Evolutionary conservation across 2,797 vertebrate genomes (phyloP), one percentile per base, ranked within the genome.

Genomic region (Sternarchorhynchus goeldii): DNA sequence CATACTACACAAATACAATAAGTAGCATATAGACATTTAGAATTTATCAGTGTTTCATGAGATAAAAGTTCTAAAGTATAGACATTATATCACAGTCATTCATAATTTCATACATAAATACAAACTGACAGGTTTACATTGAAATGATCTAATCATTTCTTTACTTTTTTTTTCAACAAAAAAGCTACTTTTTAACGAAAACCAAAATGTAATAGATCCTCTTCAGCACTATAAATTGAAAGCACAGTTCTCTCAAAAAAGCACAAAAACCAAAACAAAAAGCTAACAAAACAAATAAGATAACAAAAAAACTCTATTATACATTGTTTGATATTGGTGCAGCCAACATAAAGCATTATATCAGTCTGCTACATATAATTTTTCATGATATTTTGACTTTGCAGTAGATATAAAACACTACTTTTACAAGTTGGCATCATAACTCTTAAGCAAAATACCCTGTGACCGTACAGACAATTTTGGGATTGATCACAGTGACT

Each of bases 11-110:
- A 80, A 82, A 67, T 78, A 77, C 69, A 87, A 87, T 68, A 80
- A 75, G 82, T 76, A 80, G 82, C 34, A 60, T 84, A 82, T 85
- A 78, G 82, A 88, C 87, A 88, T 84, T 83, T 82, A 85, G 81
- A 85, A 86, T 83, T 82, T 59, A 78, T 63, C 85, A 79, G 81
- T 76, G 57, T 6, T 20, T 21, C 32, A 73, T 67, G 12, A 73
- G 63, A 79, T 67, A 72, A 66, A 59, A 67, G 34, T 72, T 50
- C 16, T 25, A 68, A n/a, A 25, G 50, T 57, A 34, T 56, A 70
- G 10, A 70, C 50, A 70, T 8, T 66, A 59, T 67, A 67, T 59
- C 45, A 73, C 6, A 78, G 21, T 53, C 39, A 7, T 67, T 36
- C 31, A 25, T 39, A 73, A 50, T 34, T 70, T 45, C 53, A 70